Evolutionary conservation across 2,888 invertebrate genomes (phyloP), one percentile per base, ranked within the genome.

Genomic region (Resseliella maxima): DNA sequence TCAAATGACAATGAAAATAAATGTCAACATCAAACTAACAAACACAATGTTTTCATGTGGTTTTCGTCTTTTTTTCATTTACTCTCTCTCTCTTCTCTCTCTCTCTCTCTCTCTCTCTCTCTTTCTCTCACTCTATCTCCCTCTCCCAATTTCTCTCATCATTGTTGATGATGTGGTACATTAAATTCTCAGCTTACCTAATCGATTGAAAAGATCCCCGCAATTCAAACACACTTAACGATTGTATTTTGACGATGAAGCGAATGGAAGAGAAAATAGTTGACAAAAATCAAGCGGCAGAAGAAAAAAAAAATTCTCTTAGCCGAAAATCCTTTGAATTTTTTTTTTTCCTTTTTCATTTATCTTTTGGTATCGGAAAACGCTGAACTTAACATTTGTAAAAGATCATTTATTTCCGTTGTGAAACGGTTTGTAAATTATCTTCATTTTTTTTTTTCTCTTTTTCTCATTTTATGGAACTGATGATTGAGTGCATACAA

Each of bases 401-500:
- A 59, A 59, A 59, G 59, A 59, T 27, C 59, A 59, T 59, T 59
- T 59, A 27, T 59, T 59, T 59, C 59, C 59, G 59, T 59, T 59
- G n/a, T n/a, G 59, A 59, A 59, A 59, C 59, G 27, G 59, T 59
- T 59, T 59, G 59, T 59, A 59, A 59, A 59, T 59, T n/a, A 59
- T 59, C 59, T 59, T 27, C 24, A 24, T 27, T 2, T n/a, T 3
- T 59, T 59, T 2, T 50, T 18, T 2, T 50, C 50, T 12, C 18
- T 50, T 21, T 50, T 8, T 8, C 50, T 24, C 59, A 24, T 59
- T 24, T 59, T 59, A 24, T 59, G 59, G n/a, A 59, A 59, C 59
- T 24, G 59, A 59, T 59, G 59, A 59, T 50, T 2, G n/a, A 18
- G n/a, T n/a, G n/a, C n/a, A n/a, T n/a, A n/a, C n/a, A n/a, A n/a